phyloP scores from a whole-genome alignment of 2,888 invertebrate genomes.

The Tridacna crocea region DNA sequence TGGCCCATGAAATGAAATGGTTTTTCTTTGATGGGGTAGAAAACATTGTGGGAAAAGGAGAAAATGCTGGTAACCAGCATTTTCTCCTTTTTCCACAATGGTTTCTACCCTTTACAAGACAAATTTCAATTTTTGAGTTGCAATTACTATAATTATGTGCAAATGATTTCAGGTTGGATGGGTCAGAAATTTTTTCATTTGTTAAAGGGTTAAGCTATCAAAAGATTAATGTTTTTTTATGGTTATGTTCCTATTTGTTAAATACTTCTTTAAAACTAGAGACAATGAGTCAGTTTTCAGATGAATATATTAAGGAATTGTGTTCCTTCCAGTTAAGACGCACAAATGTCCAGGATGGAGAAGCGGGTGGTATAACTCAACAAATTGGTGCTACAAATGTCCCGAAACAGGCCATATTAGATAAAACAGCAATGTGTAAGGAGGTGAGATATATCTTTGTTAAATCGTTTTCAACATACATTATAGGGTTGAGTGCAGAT shows the following conservation, averaged over 20 bases:
- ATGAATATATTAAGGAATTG: background rate
- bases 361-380: constrained; percentile 99
- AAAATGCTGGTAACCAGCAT: background rate
- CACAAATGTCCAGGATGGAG: constrained; percentile 87
- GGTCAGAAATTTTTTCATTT: background rate
- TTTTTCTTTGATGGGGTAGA: too few relatives aligned
- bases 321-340: constrained; percentile 84
- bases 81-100: background rate
- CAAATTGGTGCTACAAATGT: constrained; percentile 99
- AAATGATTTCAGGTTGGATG: too few relatives aligned
- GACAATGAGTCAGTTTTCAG: too few relatives aligned
- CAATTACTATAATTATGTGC: too few relatives aligned
- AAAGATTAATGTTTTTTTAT: background rate
- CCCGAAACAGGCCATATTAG: constrained; percentile 96
- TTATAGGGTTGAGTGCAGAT: too few relatives aligned
- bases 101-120: too few relatives aligned
- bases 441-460: constrained; percentile 87
- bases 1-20: too few relatives aligned
- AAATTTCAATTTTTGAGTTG: too few relatives aligned
- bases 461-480: too few relatives aligned
- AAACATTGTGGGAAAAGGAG: background rate
- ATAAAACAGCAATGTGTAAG: constrained; percentile 97
- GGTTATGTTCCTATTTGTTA: too few relatives aligned
- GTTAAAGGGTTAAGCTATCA: background rate
- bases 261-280: background rate